Evolutionary conservation across 2,113 vertebrate species (phyloP).

Genomic region (Anoplopoma fimbria): DNA sequence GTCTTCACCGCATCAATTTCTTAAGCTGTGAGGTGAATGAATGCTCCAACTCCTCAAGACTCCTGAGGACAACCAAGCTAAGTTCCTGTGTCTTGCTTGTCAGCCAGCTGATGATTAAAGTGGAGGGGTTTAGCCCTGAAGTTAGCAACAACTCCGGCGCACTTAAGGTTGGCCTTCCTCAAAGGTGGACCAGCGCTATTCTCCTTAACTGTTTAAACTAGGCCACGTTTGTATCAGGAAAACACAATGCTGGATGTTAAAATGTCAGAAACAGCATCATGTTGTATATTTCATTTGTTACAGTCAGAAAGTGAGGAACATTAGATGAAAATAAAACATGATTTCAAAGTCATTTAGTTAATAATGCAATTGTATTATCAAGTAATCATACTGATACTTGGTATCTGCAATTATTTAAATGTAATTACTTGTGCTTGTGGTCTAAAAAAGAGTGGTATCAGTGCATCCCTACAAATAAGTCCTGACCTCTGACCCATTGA

Average conservation of each 20-base stretch:
- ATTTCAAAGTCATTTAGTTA: not conserved
- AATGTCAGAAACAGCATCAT: not conserved
- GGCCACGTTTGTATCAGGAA: no score
- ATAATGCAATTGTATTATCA: not conserved
- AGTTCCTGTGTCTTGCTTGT: no score
- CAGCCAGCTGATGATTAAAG: no score
- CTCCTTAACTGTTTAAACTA: no score
- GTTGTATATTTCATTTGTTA: no score
- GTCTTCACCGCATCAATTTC: not conserved
- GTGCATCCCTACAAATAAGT: not conserved
- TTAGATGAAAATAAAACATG: not conserved
- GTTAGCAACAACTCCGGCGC: no score
- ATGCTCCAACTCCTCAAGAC: not conserved
- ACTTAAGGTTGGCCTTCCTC: no score
- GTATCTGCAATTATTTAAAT: not conserved
- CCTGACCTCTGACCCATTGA: constrained; percentile 48
- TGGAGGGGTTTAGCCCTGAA: no score
- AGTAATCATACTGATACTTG: not conserved
- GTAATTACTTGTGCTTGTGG: not conserved
- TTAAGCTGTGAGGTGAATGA: not conserved
- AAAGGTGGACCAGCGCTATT: no score
- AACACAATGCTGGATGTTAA: not conserved
- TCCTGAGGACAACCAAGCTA: no score
- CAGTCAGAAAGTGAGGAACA: not conserved
- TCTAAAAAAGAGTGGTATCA: no score